A percentile compares a stretch with the other conserved stretches of the same genome.
Conservation (phyloP, 2,113 vertebrate genomes). For the human (Homo sapiens) region GRCh38 chr17:66780001-66780500, state of each 20-base stretch:
- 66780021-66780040: not conserved
- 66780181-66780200: not conserved
- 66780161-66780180: not conserved
- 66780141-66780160: not conserved
- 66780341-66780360: not conserved
- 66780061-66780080: not conserved
- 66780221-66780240: accelerated
- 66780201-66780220: not conserved
- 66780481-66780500: no score
- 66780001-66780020: not conserved
- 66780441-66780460: no score
- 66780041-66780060: not conserved
- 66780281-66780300: accelerated
- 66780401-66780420: no score
- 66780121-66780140: not conserved
- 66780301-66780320: not conserved
- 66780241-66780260: accelerated
- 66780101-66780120: not conserved
- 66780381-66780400: not conserved
- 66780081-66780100: not conserved
- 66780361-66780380: not conserved
- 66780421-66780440: no score
- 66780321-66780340: not conserved
- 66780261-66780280: accelerated
- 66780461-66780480: no score